Evolutionary conservation across 2,888 invertebrate genomes (phyloP), one percentile per base, ranked within the genome.

Genomic region (Heliconius ismenius): DNA sequence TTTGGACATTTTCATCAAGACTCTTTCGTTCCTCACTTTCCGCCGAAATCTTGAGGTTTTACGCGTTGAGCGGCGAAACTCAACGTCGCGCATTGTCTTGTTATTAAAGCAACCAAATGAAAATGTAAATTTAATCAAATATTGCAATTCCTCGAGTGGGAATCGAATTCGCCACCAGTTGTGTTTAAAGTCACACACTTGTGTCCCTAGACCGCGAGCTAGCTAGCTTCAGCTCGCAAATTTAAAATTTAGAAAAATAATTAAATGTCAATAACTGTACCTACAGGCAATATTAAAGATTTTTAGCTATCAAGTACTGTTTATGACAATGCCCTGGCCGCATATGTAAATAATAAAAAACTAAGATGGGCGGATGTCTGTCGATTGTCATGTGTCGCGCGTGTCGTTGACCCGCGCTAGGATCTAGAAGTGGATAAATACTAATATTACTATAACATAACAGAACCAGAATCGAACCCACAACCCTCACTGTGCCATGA

Each of bases 301-400:
- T 76, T 75, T 67, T n/a, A 76, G 72, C 72, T 76, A 70, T 76
- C 76, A 76, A 73, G 76, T 73, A 76, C 65, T 65, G 65, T 72
- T 76, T 76, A 76, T 67, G 64, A 76, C 76, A 76, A 76, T 76
- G 69, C 72, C 64, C 28, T 60, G 58, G 64, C 69, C 77, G 73
- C 89, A 89, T 86, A 89, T 89, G 88, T 84, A 88, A 88, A 87
- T 87, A 86, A 86, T 78, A 81, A 79, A 80, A 81, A 80, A 78
- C 73, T 80, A 77, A 80, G 81, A 80, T 79, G 79, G 77, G 78
- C 85, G 89, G 91, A 91, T 89, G 90, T 87, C 86, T 86, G 85
- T 64, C 79, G 81, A 82, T 81, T 84, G 86, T 88, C 91, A 90
- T 88, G 85, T 91, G 91, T 86, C 80, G 80, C 76, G 79, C 78